Evolutionary conservation across 2,888 invertebrate genomes (phyloP), one percentile per base, ranked within the genome.

Genomic region (Orthosia incerta): DNA sequence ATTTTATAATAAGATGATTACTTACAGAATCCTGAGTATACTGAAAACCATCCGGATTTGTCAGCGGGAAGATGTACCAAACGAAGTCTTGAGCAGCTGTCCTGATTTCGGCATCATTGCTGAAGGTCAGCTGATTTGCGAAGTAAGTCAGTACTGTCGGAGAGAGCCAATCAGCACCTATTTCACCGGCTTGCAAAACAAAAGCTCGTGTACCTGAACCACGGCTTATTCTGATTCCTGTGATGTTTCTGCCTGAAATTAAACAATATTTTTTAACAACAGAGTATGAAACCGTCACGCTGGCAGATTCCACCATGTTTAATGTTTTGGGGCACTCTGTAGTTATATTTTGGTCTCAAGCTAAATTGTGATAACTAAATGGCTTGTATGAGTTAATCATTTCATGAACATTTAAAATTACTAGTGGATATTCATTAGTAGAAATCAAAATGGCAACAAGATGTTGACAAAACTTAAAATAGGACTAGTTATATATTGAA

Each of bases 21-120:
- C 94, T 91, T 89, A 97, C 97, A 20, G 90, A 91, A 5, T 97
- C 96, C 86, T 98, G 97, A 0, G 97, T 97, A 90, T 97, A 98
- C 51, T 97, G 97, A 86, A 97, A 98, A 3, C 98, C 98, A 93
- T 98, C 98, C 15, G 98, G 98, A 90, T 98, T 98, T 39, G 97
- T 92, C 23, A 97, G 94, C 0, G 98, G 98, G 78, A 98, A 96
- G 73, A 98, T 96, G 89, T 98, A 98, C 97, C 98, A 98, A 81
- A 98, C 97, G 85, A 96, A 97, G 50, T 95, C 95, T 66, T 97
- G 94, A 0, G 97, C 96, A 13, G 97, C 95, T 12, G 91, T 80
- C 69, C 91, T 92, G 0, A 97, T 91, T 18, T 96, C 95, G 0
- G 92, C 84, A 45, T 97, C 93, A 0, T 94, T 90, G 51, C 97